A percentile compares a stretch with the other conserved stretches of the same genome.
These are phyloP conservation scores for Drosophila planitibia DNA, from an alignment of 2,888 invertebrate genomes.

Conservation along the genomic window DNA sequence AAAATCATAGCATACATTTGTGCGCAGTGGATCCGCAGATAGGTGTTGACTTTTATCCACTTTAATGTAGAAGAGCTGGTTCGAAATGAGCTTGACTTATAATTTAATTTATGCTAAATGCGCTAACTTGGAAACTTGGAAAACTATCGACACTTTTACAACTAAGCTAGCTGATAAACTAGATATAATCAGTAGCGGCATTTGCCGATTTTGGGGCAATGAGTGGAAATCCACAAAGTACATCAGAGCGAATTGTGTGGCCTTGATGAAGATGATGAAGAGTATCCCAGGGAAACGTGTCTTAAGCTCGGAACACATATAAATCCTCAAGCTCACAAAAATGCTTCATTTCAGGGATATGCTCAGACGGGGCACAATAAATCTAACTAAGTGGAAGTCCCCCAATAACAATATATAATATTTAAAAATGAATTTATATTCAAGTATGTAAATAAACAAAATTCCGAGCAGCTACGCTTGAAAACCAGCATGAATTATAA, in stretches of 20 bases:
- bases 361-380: not conserved
- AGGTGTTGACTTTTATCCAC: slow-evolving; percentile 2
- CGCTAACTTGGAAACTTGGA: not conserved
- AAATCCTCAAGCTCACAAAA: not conserved
- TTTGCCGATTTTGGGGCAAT: not conserved
- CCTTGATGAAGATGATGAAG: not conserved
- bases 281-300: not conserved
- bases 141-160: not conserved
- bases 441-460: not conserved
- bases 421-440: not conserved
- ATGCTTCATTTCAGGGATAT: not conserved
- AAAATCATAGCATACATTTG: slow-evolving; percentile 48
- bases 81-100: not conserved
- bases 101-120: not conserved
- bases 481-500: not conserved
- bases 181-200: not conserved
- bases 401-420: no score
- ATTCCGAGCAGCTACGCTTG: not conserved
- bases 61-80: not conserved
- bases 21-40: slow-evolving; percentile 20
- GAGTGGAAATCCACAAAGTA: not conserved
- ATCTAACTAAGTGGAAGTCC: not conserved
- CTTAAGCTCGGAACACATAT: not conserved
- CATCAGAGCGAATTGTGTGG: not conserved
- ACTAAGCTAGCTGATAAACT: not conserved